phyloP scores from a whole-genome alignment of 2,797 vertebrate genomes.

The Carapus acus region DNA sequence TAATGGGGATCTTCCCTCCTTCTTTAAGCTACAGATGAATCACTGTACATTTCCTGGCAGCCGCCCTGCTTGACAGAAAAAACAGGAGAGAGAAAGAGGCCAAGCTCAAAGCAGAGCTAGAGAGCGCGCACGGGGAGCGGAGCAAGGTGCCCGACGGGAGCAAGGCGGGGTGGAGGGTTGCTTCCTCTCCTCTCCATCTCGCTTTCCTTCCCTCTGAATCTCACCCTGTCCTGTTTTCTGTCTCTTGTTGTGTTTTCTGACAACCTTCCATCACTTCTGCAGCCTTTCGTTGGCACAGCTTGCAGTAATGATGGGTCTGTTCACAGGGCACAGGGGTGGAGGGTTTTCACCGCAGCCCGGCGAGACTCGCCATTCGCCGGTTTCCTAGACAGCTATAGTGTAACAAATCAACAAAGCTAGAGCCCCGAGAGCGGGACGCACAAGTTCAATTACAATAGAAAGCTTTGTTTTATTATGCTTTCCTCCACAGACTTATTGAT shows the following conservation, averaged over 20 bases:
- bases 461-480: slow-evolving; percentile 46
- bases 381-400: slow-evolving; percentile 54
- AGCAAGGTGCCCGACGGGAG: slow-evolving; percentile 36
- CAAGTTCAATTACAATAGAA: slow-evolving; percentile 39
- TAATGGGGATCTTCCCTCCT: slow-evolving; percentile 59
- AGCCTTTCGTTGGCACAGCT: slow-evolving; percentile 47
- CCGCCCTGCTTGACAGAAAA: slow-evolving; percentile 40
- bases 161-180: slow-evolving; percentile 64
- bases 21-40: slow-evolving; percentile 73
- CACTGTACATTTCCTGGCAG: slow-evolving; percentile 75
- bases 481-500: slow-evolving; percentile 39
- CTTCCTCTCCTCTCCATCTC: slow-evolving; percentile 61
- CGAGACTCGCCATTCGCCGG: slow-evolving; percentile 35
- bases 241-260: too few species aligned
- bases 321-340: too few species aligned
- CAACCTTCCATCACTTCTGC: slow-evolving; percentile 46
- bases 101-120: slow-evolving; percentile 54
- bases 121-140: slow-evolving; percentile 49
- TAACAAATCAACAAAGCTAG: slow-evolving; percentile 52
- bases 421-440: slow-evolving; percentile 15
- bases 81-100: slow-evolving; percentile 14
- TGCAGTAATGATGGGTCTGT: too few species aligned
- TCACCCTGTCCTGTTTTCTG: slow-evolving; percentile 46
- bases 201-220: slow-evolving; percentile 52
- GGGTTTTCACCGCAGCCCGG: slow-evolving; percentile 28